Conservation (phyloP, 2,888 invertebrate genomes). For the Augochlorella aurata region DNA sequence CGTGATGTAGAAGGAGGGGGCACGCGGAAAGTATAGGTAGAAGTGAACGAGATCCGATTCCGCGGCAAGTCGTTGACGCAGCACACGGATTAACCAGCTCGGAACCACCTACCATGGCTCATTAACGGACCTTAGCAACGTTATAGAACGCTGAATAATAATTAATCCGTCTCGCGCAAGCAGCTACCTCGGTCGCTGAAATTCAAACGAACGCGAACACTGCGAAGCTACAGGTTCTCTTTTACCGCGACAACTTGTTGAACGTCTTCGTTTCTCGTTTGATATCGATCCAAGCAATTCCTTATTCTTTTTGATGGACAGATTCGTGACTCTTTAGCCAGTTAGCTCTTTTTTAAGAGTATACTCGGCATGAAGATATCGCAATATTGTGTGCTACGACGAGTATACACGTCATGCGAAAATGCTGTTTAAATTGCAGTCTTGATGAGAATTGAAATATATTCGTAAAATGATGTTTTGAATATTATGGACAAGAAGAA, state of each 20-base stretch:
- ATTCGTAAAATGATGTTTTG: too few relatives aligned
- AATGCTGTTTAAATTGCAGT: background rate
- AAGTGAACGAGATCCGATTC: constrained; percentile 21
- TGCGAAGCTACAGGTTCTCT: constrained; percentile 48
- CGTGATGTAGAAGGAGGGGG: background rate
- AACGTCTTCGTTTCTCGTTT: constrained; percentile 11
- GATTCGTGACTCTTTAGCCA: background rate
- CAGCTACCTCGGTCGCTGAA: background rate
- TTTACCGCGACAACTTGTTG: constrained; percentile 42
- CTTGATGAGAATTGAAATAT: too few relatives aligned
- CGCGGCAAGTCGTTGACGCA: background rate
- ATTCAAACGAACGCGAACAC: background rate
- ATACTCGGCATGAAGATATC: too few relatives aligned
- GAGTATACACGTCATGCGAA: background rate
- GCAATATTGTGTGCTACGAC: too few relatives aligned
- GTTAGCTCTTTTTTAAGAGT: too few relatives aligned
- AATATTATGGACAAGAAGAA: too few relatives aligned
- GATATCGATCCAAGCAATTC: background rate
- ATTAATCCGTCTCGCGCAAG: background rate
- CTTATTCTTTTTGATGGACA: background rate
- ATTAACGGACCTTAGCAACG: background rate
- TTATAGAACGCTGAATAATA: background rate
- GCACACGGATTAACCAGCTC: background rate
- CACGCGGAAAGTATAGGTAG: constrained; percentile 3
- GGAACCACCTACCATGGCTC: background rate